Conservation (phyloP, 2,797 vertebrate species). For the Spondyliosoma cantharus region DNA sequence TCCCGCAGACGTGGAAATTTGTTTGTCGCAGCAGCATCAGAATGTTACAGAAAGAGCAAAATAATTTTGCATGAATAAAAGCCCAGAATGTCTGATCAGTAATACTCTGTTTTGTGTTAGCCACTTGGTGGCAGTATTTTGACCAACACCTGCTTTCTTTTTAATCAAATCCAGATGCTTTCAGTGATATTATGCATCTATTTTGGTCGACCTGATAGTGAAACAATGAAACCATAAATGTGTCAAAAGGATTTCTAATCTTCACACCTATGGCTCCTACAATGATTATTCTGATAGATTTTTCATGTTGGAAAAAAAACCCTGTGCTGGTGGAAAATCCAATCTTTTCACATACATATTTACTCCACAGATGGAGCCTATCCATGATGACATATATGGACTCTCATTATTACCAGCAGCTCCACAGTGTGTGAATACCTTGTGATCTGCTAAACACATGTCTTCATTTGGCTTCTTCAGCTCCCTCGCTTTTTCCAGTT, state of each 20-base stretch:
- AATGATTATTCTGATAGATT: constrained; percentile 50
- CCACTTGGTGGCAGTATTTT: constrained; percentile 81
- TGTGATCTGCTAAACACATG: constrained; percentile 95
- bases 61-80: neutral
- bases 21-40: too few species aligned
- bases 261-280: constrained; percentile 31
- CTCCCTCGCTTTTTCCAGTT: constrained; percentile 95
- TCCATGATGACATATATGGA: constrained; percentile 24
- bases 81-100: neutral
- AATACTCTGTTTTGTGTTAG: constrained; percentile 7
- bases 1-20: too few species aligned
- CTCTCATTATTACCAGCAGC: constrained; percentile 43
- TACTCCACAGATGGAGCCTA: constrained; percentile 47
- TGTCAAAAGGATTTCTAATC: constrained; percentile 49
- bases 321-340: constrained; percentile 25
- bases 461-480: constrained; percentile 97
- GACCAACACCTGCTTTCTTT: constrained; percentile 35
- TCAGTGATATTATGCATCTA: constrained; percentile 52
- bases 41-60: too few species aligned
- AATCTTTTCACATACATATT: constrained; percentile 33
- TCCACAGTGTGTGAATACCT: constrained; percentile 83
- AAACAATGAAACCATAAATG: constrained; percentile 46
- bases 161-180: constrained; percentile 49
- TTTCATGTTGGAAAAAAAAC: constrained; percentile 20
- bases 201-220: constrained; percentile 45